Evolutionary conservation across 2,113 vertebrate species (phyloP).

Genomic region (Mandrillus leucophaeus): DNA sequence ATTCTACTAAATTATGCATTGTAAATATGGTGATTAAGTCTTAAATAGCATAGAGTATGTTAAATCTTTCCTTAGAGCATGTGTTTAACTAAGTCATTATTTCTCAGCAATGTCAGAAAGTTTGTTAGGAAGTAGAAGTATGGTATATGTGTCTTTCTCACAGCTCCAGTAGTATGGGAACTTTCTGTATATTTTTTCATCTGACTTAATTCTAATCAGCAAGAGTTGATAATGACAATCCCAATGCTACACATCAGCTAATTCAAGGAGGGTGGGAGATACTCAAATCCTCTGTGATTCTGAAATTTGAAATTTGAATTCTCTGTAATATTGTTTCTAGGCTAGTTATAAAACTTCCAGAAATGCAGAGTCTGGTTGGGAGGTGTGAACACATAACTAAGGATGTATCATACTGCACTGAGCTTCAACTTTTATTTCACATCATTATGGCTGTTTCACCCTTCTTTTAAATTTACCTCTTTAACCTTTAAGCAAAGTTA

Average conservation of each 20-base stretch:
- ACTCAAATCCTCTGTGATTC: not conserved
- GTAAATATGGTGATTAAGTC: constrained; percentile 63
- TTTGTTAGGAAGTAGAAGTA: not conserved
- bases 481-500: constrained; percentile 36
- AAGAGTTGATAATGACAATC: not conserved
- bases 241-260: not conserved
- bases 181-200: not conserved
- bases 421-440: constrained; percentile 36
- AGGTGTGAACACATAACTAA: constrained; percentile 44
- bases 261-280: not conserved
- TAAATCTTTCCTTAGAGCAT: constrained; percentile 54
- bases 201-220: not conserved
- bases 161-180: not conserved
- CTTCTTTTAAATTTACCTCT: constrained; percentile 46
- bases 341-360: not conserved
- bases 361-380: not conserved
- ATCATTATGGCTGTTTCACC: not conserved
- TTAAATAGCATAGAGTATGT: constrained; percentile 61
- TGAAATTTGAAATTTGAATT: constrained; percentile 18
- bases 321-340: not conserved
- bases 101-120: constrained; percentile 24
- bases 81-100: constrained; percentile 19
- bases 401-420: not conserved
- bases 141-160: not conserved
- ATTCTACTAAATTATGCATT: constrained; percentile 62